Evolutionary conservation across 2,797 vertebrate genomes (phyloP).

Genomic region (Aphelocoma californica): DNA sequence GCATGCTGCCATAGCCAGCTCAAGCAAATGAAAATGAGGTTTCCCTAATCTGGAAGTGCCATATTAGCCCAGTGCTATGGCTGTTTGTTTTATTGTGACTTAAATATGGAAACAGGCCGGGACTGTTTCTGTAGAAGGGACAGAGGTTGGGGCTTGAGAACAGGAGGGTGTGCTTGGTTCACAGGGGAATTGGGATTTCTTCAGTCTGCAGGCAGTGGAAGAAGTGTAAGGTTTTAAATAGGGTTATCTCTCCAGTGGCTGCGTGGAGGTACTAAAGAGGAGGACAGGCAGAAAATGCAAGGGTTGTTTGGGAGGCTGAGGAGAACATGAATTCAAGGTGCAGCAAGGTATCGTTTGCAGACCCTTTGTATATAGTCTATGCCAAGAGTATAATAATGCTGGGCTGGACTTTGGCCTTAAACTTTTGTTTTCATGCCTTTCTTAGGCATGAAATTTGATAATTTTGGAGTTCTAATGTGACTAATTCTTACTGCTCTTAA

Average conservation of each 20-base stretch:
- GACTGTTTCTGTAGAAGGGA: background rate
- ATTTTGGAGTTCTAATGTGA: background rate
- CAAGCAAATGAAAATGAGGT: background rate
- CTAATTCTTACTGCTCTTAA: conserved; percentile 13
- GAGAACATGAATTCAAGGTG: background rate
- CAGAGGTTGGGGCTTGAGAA: background rate
- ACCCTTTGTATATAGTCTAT: rapidly evolving
- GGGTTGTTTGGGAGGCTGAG: background rate
- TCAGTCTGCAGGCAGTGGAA: background rate
- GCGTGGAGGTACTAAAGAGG: background rate
- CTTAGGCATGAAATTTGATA: background rate
- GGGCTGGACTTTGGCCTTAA: background rate
- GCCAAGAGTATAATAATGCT: background rate
- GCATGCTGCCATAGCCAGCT: background rate
- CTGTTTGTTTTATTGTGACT: background rate
- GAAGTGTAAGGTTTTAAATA: background rate
- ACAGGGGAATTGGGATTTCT: background rate
- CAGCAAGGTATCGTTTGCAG: background rate
- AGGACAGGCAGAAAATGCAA: background rate
- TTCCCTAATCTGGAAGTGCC: background rate
- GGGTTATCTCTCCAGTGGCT: background rate
- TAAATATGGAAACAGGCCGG: background rate
- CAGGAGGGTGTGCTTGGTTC: background rate
- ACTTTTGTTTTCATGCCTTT: background rate
- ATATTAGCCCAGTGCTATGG: background rate